Base-by-base conservation (phyloP, 2,797 vertebrate genomes). In the Trematomus bernacchii region DNA sequence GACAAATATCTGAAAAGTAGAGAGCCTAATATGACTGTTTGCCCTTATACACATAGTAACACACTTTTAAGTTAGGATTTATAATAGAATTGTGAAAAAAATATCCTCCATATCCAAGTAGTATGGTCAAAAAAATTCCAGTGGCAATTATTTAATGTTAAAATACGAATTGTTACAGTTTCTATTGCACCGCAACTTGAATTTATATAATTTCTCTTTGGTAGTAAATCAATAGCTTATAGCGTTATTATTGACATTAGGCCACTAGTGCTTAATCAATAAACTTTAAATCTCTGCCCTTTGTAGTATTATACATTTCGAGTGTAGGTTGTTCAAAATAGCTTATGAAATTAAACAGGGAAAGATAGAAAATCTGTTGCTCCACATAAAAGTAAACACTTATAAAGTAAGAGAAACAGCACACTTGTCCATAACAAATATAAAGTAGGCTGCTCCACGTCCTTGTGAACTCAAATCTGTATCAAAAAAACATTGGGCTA, bases 401-500 rank as follows among this genome's bases (percentile, higher is more conserved):
- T n/a, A 11, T 76, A 65, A 51, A 50, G 46, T 44, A 10, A 37
- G 30, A 79, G 21, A 70, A 82, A 68, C 40, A 40, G n/a, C 69
- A 73, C 3, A 73, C 10, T 14, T 58, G n/a, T 77, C 19, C 23
- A 60, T 50, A 69, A 52, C 60, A 67, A 76, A 55, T 69, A 67
- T 13, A 77, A 82, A 83, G 47, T 64, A 76, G 33, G 44, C 10
- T 14, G 21, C 8, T 74, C 64, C 6, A 76, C 23, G 37, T 72
- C 60, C 43, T 72, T 30, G 62, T 23, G 13, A 76, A 66, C 53
- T 44, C 50, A 62, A 75, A 77, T 78, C 50, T 63, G 60, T 79
- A 87, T 84, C 53, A 78, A 83, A 89, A 87, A 85, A 44, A 87
- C 65, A 69, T 27, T 37, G 33, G 33, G 74, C 63, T 52, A 58